Evolutionary conservation across 2,888 invertebrate genomes (phyloP), one percentile per base, ranked within the genome.

Genomic region (Zhuqinia jingwanae): DNA sequence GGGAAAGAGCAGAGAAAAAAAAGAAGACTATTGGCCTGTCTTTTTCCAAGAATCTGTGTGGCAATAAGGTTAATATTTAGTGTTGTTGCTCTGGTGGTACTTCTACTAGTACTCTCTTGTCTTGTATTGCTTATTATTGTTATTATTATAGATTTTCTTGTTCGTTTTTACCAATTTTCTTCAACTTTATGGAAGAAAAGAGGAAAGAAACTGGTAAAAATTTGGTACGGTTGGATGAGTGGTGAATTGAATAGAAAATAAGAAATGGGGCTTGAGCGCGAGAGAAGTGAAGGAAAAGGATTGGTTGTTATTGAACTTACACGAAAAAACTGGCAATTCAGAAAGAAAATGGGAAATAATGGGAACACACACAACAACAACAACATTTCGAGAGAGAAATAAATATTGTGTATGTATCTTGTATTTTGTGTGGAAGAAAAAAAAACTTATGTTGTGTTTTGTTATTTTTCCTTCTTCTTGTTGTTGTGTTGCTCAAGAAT

Each of bases 101-200:
- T 36, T 6, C 45, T 68, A 25, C 68, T n/a, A n/a, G n/a, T n/a
- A n/a, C n/a, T n/a, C n/a, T n/a, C n/a, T n/a, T n/a, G n/a, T n/a
- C n/a, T n/a, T 68, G 65, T 65, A 17, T 36, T 65, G n/a, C 2
- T 20, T 56, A 60, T n/a, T 10, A 25, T 60, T 15, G 42, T 68
- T 68, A 68, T 68, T 68, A 22, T 47, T 68, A 68, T 47, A 22
- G 68, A 68, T 45, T 68, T 68, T 68, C 20, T n/a, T n/a, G n/a
- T 47, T 20, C 20, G 22, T 68, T 47, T 36, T 65, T 42, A n/a
- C 36, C 65, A 36, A 36, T 36, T 3, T 45, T 68, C 20, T 45
- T 45, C 30, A 20, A 3, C 68, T 47, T 45, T 45, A 45, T 68
- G 42, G 65, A 42, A 58, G 17, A 17, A 5, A 58, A 6, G 13